A percentile compares a stretch with the other conserved stretches of the same genome.
Conservation (phyloP, 1,140 invertebrate genomes). For the Holcopasites calliopsidis region DNA sequence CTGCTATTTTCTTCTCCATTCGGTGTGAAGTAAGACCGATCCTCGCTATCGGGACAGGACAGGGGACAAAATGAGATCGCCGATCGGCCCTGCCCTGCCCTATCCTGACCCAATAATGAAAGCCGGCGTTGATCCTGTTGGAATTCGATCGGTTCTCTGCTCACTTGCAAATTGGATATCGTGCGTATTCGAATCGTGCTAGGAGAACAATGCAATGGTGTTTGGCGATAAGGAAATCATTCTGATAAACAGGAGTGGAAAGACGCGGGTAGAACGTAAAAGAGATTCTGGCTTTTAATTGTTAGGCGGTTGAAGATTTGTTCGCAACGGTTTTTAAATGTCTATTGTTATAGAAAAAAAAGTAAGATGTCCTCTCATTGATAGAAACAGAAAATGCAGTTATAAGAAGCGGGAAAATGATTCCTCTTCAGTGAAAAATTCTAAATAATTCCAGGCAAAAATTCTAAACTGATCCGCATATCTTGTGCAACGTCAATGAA, state of each 20-base stretch:
- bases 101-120: slow-evolving; percentile 48
- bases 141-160: not conserved
- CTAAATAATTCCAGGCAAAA: too few relatives aligned
- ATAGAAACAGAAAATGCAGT: too few relatives aligned
- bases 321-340: too few relatives aligned
- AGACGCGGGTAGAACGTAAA: not conserved
- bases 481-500: too few relatives aligned
- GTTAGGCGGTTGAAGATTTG: too few relatives aligned
- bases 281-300: not conserved
- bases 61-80: slow-evolving; percentile 38
- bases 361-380: too few relatives aligned
- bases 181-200: not conserved
- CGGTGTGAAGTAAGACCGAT: slow-evolving; percentile 9
- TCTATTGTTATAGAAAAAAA: too few relatives aligned
- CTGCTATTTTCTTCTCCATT: not conserved
- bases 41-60: slow-evolving; percentile 47
- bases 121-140: slow-evolving; percentile 20
- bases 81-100: slow-evolving; percentile 39
- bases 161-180: not conserved
- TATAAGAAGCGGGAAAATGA: too few relatives aligned
- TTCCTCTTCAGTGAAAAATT: too few relatives aligned
- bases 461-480: too few relatives aligned
- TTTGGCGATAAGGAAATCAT: not conserved
- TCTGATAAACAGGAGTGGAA: not conserved
- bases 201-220: not conserved